Conservation (phyloP, 2,113 vertebrate species). For the Ellobius talpinus region DNA sequence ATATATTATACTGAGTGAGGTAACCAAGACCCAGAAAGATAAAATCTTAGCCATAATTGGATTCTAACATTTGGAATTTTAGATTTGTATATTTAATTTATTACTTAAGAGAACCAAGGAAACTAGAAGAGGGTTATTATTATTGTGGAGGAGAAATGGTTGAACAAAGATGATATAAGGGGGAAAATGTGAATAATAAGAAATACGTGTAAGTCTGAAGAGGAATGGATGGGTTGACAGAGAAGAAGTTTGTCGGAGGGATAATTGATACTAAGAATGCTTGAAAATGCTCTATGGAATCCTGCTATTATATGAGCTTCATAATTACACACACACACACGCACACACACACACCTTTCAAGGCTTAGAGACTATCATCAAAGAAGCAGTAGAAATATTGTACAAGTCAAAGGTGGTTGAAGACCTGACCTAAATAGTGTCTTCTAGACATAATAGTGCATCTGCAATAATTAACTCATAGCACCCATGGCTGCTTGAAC, state of each 20-base stretch:
- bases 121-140: neutral
- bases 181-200: neutral
- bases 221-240: neutral
- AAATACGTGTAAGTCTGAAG: neutral
- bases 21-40: neutral
- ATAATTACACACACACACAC: neutral
- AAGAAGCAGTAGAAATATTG: neutral
- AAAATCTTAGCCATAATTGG: neutral
- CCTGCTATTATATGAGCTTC: neutral
- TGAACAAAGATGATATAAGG: neutral
- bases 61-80: neutral
- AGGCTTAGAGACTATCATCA: neutral
- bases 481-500: neutral
- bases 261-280: neutral
- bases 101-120: neutral
- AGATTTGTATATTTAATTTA: neutral
- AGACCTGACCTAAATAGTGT: neutral
- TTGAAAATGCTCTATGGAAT: neutral
- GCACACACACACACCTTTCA: neutral
- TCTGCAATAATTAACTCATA: neutral
- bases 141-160: neutral
- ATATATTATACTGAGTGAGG: neutral
- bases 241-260: fast-evolving
- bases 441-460: neutral
- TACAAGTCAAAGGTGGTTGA: neutral